Conservation (phyloP, 1,140 invertebrate species). For the Lethocerus indicus region DNA sequence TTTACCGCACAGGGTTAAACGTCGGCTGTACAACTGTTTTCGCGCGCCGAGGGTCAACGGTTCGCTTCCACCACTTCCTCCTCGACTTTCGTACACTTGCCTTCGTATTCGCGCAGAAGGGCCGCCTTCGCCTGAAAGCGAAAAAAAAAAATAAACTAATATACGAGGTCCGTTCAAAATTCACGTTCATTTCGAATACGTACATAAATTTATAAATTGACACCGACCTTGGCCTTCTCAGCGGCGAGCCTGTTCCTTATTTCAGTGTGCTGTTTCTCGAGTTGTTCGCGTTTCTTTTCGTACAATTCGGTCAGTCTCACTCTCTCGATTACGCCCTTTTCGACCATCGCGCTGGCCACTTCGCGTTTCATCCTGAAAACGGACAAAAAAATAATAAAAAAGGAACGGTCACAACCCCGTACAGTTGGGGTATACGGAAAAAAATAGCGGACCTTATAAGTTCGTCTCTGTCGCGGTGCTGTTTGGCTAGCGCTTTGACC, state of each 20-base stretch:
- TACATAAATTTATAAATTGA: background rate
- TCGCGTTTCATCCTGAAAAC: constrained; percentile 48
- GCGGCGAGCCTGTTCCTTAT: constrained; percentile 47
- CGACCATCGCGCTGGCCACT: constrained; percentile 54
- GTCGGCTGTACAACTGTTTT: no score
- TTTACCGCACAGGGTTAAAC: no score
- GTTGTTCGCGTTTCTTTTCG: constrained; percentile 52
- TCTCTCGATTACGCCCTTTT: constrained; percentile 65
- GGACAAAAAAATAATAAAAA: background rate
- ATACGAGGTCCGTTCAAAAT: no score
- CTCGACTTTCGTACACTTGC: no score
- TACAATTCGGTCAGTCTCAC: constrained; percentile 54
- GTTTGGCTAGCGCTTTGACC: constrained; percentile 62
- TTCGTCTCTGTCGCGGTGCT: constrained; percentile 77
- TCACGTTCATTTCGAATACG: no score
- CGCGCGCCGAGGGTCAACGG: no score
- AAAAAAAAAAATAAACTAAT: no score
- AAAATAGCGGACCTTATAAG: constrained; percentile 40
- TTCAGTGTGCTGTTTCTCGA: constrained; percentile 59
- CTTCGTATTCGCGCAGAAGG: no score
- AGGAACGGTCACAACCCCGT: background rate
- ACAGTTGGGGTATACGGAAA: background rate
- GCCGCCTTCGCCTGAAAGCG: no score
- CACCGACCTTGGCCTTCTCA: constrained; percentile 46
- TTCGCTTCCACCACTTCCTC: no score